Conservation (phyloP, 2,888 invertebrate species). For the Brachyptera risi region DNA sequence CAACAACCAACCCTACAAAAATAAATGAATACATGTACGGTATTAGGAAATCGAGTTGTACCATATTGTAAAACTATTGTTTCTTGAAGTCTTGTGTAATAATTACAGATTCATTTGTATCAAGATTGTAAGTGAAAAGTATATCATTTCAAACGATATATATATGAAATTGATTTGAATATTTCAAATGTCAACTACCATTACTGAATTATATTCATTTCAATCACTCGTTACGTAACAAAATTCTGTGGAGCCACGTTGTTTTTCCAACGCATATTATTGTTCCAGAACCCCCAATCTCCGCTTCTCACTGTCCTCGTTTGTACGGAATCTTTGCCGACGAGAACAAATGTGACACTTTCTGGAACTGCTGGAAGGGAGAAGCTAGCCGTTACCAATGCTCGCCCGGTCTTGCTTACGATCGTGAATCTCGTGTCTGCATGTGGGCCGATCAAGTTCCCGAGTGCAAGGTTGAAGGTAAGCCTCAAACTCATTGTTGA, state of each 20-base stretch:
- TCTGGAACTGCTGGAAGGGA: constrained; percentile 97
- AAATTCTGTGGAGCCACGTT: too few relatives aligned
- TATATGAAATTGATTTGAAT: too few relatives aligned
- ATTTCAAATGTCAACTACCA: too few relatives aligned
- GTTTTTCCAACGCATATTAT: background rate
- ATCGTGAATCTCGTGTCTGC: constrained; percentile 87
- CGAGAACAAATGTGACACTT: constrained; percentile 81
- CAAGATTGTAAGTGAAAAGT: too few relatives aligned
- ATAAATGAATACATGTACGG: too few relatives aligned
- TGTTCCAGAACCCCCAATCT: constrained; percentile 71
- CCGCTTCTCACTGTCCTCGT: constrained; percentile 77
- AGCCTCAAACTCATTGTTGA: background rate
- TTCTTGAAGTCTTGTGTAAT: too few relatives aligned
- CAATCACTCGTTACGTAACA: background rate
- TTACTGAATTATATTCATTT: background rate
- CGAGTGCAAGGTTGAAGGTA: constrained; percentile 86
- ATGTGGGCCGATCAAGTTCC: constrained; percentile 97
- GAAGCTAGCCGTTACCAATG: constrained; percentile 92
- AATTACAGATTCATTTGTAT: too few relatives aligned
- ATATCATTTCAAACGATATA: too few relatives aligned
- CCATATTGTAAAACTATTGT: too few relatives aligned
- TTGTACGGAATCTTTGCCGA: constrained; percentile 92
- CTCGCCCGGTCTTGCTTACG: constrained; percentile 91
- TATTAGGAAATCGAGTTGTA: too few relatives aligned
- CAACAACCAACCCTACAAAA: too few relatives aligned